phyloP scores from a whole-genome alignment of 2,888 invertebrate genomes.

The Desoria tigrina region DNA sequence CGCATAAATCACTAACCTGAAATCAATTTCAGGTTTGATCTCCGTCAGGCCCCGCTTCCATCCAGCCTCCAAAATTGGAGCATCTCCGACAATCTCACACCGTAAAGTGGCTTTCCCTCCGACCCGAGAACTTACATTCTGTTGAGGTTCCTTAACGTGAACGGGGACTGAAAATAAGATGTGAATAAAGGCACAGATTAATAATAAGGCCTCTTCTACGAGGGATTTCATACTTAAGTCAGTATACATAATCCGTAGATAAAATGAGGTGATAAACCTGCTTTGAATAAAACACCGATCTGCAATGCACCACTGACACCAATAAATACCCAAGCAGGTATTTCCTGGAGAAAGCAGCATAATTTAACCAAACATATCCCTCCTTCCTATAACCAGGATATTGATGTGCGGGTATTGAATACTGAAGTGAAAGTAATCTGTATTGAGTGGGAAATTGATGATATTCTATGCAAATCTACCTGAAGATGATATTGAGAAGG shows the following conservation, averaged over 20 bases:
- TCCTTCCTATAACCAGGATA: no score
- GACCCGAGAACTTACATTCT: slow-evolving; percentile 50
- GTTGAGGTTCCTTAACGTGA: slow-evolving; percentile 42
- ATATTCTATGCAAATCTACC: no score
- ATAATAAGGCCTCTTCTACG: no score
- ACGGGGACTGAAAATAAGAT: slow-evolving; percentile 37
- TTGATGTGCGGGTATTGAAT: no score
- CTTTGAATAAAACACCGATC: slow-evolving; percentile 11
- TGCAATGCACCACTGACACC: slow-evolving; percentile 19
- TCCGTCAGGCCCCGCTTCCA: slow-evolving; percentile 51
- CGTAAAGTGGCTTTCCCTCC: slow-evolving; percentile 47
- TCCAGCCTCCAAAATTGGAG: slow-evolving; percentile 49
- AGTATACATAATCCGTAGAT: neutral
- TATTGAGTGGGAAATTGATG: no score
- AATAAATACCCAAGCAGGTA: neutral
- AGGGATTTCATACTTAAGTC: no score
- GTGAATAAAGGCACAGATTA: no score
- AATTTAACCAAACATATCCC: no score
- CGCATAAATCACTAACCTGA: slow-evolving; percentile 38
- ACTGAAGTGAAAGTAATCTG: no score
- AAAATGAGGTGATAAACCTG: slow-evolving; percentile 7
- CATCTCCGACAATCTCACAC: slow-evolving; percentile 52
- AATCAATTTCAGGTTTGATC: slow-evolving; percentile 44
- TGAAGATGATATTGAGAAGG: no score
- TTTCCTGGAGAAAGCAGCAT: no score